phyloP scores from a whole-genome alignment of 2,113 vertebrate genomes.

The Gorsachius goisagi region DNA sequence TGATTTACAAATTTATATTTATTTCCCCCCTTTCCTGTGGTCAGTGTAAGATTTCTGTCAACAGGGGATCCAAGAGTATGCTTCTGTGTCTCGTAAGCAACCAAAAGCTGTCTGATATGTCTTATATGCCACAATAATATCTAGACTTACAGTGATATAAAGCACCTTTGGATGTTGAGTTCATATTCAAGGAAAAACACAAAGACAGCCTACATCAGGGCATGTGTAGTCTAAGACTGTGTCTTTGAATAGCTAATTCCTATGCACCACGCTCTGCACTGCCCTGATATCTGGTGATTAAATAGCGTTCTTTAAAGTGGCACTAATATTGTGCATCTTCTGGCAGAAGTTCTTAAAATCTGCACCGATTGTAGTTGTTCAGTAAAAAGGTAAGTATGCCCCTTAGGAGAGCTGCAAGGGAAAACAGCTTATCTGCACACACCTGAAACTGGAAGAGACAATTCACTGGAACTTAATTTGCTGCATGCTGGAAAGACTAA shows the following conservation, averaged over 20 bases:
- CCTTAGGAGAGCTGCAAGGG: conserved; percentile 49
- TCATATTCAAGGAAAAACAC: neutral
- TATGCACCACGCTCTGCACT: neutral
- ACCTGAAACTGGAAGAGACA: conserved; percentile 51
- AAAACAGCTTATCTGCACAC: conserved; percentile 52
- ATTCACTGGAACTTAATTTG: conserved; percentile 62
- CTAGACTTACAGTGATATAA: neutral
- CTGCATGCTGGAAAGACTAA: conserved; percentile 55
- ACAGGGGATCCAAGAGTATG: neutral
- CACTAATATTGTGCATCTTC: conserved; percentile 48
- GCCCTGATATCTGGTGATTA: conserved; percentile 52
- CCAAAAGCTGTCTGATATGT: neutral
- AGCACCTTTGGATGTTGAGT: neutral
- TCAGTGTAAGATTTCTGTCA: neutral
- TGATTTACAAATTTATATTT: neutral
- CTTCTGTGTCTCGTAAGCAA: neutral
- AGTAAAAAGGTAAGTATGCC: conserved; percentile 48
- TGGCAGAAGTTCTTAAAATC: conserved; percentile 60
- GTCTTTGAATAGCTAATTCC: conserved; percentile 15
- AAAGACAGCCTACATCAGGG: neutral
- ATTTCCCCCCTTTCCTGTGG: neutral
- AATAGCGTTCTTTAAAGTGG: conserved; percentile 48
- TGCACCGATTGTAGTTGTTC: neutral
- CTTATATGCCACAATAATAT: neutral
- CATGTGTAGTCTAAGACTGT: neutral